phyloP scores from a whole-genome alignment of 2,888 invertebrate genomes.

The Barypeithes pellucidus region DNA sequence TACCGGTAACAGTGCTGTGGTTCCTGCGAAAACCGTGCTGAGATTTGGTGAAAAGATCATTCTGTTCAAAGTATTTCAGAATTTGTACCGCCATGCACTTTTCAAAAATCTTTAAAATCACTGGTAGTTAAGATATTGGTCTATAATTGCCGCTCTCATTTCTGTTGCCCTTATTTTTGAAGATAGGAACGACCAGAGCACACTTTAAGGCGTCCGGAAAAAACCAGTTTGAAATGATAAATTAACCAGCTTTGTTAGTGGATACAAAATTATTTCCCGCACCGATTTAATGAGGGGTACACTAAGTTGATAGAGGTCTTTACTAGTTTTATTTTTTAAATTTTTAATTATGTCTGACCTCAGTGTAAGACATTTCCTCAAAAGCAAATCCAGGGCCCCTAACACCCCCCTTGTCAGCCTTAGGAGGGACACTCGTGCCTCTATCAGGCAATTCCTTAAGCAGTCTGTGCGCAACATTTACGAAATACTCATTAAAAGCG shows the following conservation, averaged over 20 bases:
- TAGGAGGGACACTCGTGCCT: not conserved
- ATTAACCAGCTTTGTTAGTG: not conserved
- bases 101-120: not conserved
- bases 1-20: not conserved
- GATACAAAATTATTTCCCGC: not conserved
- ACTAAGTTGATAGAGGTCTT: not conserved
- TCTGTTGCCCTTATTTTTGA: too few relatives aligned
- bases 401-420: not conserved
- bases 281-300: not conserved
- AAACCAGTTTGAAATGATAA: not conserved
- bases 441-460: not conserved
- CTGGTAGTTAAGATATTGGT: not conserved
- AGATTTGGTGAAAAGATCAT: slow-evolving; percentile 16
- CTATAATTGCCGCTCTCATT: too few relatives aligned
- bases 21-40: slow-evolving; percentile 11
- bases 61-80: slow-evolving; percentile 11
- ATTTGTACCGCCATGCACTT: slow-evolving; percentile 4
- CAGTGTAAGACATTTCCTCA: not conserved
- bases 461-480: not conserved
- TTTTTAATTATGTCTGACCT: not conserved
- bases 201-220: not conserved
- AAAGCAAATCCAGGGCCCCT: not conserved
- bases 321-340: not conserved
- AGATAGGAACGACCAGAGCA: too few relatives aligned
- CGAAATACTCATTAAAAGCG: not conserved